Base-by-base conservation (phyloP, 2,113 vertebrate genomes). In the Urocolius indicus region DNA sequence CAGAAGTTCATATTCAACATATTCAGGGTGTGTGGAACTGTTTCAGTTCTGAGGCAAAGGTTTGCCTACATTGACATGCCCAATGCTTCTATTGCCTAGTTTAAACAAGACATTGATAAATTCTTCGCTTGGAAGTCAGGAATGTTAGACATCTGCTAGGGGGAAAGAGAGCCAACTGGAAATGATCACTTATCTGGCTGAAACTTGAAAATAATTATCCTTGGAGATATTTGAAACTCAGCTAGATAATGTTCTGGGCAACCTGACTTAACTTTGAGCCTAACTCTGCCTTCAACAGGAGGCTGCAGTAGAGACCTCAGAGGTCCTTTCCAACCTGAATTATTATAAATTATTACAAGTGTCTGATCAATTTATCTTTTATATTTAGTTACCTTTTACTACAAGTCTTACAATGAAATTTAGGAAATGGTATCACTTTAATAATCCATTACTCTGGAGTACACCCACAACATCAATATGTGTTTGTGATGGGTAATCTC, bases 11-110 rank as follows among this genome's bases (percentile, higher is more conserved):
- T 41, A 41, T 19, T 87, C 68, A 84, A 0, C 16, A 36, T 32
- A 19, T 30, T 57, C 27, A 34, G n/a, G 5, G 5, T 13, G 3
- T 2, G 1, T 52, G 55, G 55, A 66, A 77, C 0, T 0, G 12
- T 57, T 26, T 34, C 57, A 45, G 30, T 22, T 57, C 82, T 71
- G 59, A 90, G 49, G 16, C 18, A 66, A n/a, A 84, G 23, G 23
- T 55, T 5, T 34, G 4, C 19, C 41, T 67, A 3, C 32, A 29
- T 22, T 38, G 29, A 16, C 58, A 36, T 30, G 23, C 32, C 36
- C 85, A 48, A 21, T 6, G 9, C 67, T 89, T 55, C 34, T 51
- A 2, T 7, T 34, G 36, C 5, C 30, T n/a, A 34, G 17, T 59
- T 86, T 71, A 63, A 72, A 84, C n/a, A 59, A 2, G 11, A 57